A percentile compares a stretch with the other conserved stretches of the same genome.
These are phyloP conservation scores for Cyclophora albipunctata DNA, from an alignment of 2,888 invertebrate genomes.

Conservation along the genomic window DNA sequence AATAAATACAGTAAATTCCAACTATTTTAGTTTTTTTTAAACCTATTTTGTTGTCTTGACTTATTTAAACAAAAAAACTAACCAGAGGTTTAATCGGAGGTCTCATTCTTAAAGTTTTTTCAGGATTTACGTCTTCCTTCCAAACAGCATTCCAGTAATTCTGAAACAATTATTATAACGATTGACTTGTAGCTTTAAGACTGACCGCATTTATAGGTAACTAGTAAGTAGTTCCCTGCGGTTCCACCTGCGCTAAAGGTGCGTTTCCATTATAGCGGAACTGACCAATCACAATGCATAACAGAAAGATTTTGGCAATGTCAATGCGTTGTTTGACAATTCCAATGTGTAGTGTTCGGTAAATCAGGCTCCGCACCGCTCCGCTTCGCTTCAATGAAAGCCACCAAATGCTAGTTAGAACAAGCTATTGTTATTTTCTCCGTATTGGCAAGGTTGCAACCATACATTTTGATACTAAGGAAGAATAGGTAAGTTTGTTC, in stretches of 20 bases:
- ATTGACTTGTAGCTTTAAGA: no score
- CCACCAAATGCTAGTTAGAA: not conserved
- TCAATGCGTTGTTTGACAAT: no score
- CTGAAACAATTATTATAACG: constrained; percentile 22
- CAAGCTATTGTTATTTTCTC: not conserved
- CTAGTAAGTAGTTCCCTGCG: no score
- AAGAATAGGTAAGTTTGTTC: not conserved
- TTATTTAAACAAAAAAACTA: no score
- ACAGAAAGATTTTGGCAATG: no score
- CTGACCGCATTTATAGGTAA: no score
- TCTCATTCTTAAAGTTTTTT: constrained; percentile 21
- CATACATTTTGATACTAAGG: not conserved
- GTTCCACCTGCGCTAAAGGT: no score
- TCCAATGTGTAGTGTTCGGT: not conserved
- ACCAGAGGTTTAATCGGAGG: no score
- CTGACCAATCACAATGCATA: no score
- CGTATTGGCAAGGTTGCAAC: not conserved
- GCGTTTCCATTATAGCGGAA: no score
- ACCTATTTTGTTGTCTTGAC: constrained; percentile 11
- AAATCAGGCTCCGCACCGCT: not conserved
- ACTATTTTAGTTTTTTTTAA: not conserved
- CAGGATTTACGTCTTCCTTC: constrained; percentile 41
- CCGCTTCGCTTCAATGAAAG: not conserved
- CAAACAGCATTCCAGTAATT: constrained; percentile 51
- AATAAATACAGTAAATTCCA: no score